Conservation (phyloP, 1,140 invertebrate genomes). For the Sitobion miscanthi region DNA sequence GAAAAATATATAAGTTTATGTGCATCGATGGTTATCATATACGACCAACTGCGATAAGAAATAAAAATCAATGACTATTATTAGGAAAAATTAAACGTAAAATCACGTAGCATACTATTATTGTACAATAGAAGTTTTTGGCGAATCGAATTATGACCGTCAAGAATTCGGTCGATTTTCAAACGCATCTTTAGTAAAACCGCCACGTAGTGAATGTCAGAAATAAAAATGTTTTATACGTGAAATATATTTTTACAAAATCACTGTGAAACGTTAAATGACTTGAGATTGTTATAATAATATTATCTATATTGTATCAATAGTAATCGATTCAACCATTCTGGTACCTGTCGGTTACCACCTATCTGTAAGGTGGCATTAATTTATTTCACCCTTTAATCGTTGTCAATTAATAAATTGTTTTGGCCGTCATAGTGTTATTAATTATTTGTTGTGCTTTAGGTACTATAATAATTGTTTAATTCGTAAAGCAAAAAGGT, state of each 20-base stretch:
- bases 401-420: too few relatives aligned
- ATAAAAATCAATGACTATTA: background rate
- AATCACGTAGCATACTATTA: conserved; percentile 19
- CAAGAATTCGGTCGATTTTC: background rate
- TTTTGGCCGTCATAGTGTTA: too few relatives aligned
- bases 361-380: too few relatives aligned
- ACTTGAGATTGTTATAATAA: too few relatives aligned
- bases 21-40: background rate
- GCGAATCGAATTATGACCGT: background rate
- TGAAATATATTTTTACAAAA: too few relatives aligned
- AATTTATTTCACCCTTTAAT: background rate
- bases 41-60: background rate
- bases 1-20: background rate
- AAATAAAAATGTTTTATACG: background rate
- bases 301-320: background rate
- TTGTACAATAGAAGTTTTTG: background rate
- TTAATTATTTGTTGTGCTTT: background rate
- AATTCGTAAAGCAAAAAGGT: background rate
- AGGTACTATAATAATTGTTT: background rate
- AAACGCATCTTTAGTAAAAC: background rate
- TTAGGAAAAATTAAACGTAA: background rate
- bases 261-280: too few relatives aligned
- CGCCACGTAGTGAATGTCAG: background rate
- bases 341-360: too few relatives aligned
- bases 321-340: background rate